Evolutionary conservation across 2,113 vertebrate genomes (phyloP).

Genomic region (Nannospalax galili): DNA sequence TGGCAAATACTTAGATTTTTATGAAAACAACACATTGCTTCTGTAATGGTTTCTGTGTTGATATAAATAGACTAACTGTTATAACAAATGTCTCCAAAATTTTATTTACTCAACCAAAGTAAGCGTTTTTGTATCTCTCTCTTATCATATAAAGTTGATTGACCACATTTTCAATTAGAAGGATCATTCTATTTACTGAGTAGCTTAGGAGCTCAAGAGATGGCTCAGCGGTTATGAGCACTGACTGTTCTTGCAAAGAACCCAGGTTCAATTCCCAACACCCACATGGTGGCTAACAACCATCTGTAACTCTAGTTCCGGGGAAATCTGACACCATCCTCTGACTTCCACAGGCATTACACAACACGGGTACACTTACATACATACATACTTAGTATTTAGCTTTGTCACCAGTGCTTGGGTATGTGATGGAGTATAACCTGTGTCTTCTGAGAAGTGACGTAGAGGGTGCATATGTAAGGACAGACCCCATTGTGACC

Average conservation of each 20-base stretch:
- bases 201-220: neutral
- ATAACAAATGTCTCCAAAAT: neutral
- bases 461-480: neutral
- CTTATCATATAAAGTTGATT: neutral
- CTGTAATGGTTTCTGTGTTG: neutral
- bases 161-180: neutral
- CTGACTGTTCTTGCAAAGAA: too few relatives aligned
- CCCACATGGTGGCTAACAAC: too few relatives aligned
- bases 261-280: too few relatives aligned
- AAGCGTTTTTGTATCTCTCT: neutral
- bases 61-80: neutral
- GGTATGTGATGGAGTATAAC: too few relatives aligned
- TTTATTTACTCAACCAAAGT: neutral
- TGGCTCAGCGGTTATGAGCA: too few relatives aligned
- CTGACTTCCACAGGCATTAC: too few relatives aligned
- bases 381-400: too few relatives aligned
- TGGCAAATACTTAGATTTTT: neutral
- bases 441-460: neutral
- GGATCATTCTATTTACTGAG: neutral
- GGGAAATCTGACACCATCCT: too few relatives aligned
- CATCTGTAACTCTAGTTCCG: too few relatives aligned
- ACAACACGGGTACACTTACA: too few relatives aligned
- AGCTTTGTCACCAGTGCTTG: too few relatives aligned
- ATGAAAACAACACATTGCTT: neutral
- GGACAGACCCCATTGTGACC: too few relatives aligned